Percentiles rank a stretch among this genome's conserved stretches.
Conservation (phyloP, 2,113 vertebrate genomes). For the Salvelinus alpinus region DNA sequence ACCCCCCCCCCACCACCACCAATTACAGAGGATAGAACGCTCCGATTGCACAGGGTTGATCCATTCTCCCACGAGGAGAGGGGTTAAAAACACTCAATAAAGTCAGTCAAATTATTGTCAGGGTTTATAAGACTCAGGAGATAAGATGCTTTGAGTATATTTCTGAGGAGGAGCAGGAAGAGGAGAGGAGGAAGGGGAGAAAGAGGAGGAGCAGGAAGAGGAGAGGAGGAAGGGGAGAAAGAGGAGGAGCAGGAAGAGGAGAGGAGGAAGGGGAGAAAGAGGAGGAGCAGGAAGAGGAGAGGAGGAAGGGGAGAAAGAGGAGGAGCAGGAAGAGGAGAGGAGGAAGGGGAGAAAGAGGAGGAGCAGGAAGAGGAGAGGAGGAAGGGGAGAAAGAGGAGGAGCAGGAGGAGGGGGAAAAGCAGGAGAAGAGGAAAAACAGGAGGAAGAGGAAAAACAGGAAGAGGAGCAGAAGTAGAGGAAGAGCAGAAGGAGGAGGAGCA, state of each 20-base stretch:
- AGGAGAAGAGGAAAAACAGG: no score
- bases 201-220: not conserved
- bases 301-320: not conserved
- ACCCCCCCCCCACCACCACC: not conserved
- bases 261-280: no score
- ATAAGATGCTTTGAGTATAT: not conserved
- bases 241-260: not conserved
- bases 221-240: not conserved
- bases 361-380: no score
- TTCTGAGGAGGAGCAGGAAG: not conserved
- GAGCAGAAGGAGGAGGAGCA: not conserved
- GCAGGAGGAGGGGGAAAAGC: not conserved
- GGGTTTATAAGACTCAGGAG: not conserved
- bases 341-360: not conserved
- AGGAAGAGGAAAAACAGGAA: no score
- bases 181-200: not conserved
- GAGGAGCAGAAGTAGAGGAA: not conserved
- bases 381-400: not conserved
- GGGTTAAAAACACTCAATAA: not conserved
- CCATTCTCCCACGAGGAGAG: not conserved
- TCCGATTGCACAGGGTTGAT: not conserved
- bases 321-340: not conserved
- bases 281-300: not conserved
- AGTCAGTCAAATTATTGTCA: not conserved
- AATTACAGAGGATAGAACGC: not conserved